phyloP scores from a whole-genome alignment of 2,888 invertebrate genomes.

The Bruchidius siliquastri region DNA sequence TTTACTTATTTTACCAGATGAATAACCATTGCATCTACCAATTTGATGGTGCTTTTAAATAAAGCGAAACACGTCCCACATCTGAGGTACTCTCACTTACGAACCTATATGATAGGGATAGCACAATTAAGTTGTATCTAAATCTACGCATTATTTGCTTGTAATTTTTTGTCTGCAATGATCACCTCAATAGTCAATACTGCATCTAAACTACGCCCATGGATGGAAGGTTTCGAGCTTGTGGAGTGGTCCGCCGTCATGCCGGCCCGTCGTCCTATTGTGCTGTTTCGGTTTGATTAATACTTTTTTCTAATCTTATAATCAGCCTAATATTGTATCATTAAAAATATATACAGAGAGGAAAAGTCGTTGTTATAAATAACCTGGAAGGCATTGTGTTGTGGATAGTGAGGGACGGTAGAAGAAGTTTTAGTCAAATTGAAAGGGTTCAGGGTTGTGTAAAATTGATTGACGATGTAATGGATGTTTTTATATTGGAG shows the following conservation, averaged over 20 bases:
- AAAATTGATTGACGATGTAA: neutral
- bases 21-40: no score
- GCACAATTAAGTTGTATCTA: no score
- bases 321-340: slow-evolving; percentile 14
- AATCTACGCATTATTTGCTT: no score
- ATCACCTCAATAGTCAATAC: no score
- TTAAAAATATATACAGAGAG: slow-evolving; percentile 7
- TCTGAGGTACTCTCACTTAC: no score
- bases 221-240: neutral
- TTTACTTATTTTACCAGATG: no score
- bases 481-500: neutral
- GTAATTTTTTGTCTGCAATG: no score
- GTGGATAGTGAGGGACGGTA: neutral
- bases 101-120: no score
- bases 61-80: no score
- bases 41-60: no score
- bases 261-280: slow-evolving; percentile 5
- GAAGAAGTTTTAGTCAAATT: neutral
- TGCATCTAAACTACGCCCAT: neutral
- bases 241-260: neutral
- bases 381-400: neutral
- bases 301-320: slow-evolving; percentile 10
- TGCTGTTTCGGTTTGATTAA: slow-evolving; percentile 14
- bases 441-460: neutral
- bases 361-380: neutral